Percentiles rank a stretch among this genome's conserved stretches.
phyloP scores from a whole-genome alignment of 2,888 invertebrate genomes.

The Antitype chi region DNA sequence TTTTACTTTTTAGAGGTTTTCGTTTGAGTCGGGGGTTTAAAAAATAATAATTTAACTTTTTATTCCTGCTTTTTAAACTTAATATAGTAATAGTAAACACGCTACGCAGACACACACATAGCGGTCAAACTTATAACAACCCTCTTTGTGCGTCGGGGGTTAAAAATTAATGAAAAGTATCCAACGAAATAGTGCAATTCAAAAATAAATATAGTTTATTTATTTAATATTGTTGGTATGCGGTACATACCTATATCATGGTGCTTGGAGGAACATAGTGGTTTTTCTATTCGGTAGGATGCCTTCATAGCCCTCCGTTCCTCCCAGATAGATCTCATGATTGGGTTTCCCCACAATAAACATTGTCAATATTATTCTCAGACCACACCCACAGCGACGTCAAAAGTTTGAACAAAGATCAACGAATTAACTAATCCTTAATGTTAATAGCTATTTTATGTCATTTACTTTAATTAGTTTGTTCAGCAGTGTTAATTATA shows the following conservation, averaged over 20 bases:
- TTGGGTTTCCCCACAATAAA: slow-evolving; percentile 25
- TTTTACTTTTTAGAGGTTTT: too few relatives aligned
- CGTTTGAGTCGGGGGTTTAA: too few relatives aligned
- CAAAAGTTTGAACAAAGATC: slow-evolving; percentile 26
- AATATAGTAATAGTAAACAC: too few relatives aligned
- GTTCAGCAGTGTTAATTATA: slow-evolving; percentile 22
- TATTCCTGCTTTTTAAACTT: too few relatives aligned
- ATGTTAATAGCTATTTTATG: slow-evolving; percentile 40
- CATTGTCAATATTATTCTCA: slow-evolving; percentile 28
- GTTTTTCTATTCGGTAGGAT: neutral
- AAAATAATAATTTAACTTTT: too few relatives aligned
- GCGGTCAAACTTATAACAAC: too few relatives aligned
- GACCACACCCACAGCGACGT: slow-evolving; percentile 37
- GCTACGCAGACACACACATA: too few relatives aligned
- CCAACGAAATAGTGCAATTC: too few relatives aligned
- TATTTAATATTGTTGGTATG: too few relatives aligned
- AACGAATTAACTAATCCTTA: slow-evolving; percentile 31
- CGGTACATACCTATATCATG: neutral
- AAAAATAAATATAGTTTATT: too few relatives aligned
- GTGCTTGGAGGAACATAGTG: neutral
- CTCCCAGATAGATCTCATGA: neutral
- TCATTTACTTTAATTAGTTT: slow-evolving; percentile 20
- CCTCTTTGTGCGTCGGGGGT: too few relatives aligned
- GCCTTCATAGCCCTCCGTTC: neutral
- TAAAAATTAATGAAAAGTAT: too few relatives aligned